Evolutionary conservation across 2,113 vertebrate species (phyloP).

Genomic region (Odobenus rosmarus): DNA sequence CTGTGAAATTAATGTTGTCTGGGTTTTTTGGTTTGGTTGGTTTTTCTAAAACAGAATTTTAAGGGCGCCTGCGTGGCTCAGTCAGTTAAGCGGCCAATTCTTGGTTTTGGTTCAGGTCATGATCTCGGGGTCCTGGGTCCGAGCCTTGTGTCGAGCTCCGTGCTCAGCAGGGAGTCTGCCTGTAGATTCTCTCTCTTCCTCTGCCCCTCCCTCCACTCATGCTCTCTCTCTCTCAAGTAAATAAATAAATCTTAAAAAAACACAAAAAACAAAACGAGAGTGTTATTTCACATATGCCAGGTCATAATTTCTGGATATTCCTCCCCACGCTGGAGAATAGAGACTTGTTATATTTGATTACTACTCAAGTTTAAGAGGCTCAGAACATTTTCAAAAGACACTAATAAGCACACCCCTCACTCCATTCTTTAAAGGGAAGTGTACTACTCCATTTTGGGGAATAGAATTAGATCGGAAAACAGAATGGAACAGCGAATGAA

Average conservation of each 20-base stretch:
- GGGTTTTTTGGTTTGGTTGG: background rate
- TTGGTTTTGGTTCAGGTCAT: background rate
- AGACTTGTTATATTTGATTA: background rate
- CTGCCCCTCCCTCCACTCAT: background rate
- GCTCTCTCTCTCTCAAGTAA: background rate
- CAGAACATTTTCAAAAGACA: background rate
- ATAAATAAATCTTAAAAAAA: background rate
- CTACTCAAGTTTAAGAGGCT: background rate
- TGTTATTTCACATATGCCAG: background rate
- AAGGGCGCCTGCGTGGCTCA: background rate
- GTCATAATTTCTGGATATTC: background rate
- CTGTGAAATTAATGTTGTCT: background rate
- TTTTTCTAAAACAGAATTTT: background rate
- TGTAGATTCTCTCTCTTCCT: background rate
- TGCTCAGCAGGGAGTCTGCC: background rate
- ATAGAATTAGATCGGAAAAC: background rate
- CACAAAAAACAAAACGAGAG: too few species aligned
- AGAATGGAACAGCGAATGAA: background rate
- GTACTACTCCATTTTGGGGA: background rate
- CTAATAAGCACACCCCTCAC: background rate
- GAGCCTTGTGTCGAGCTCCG: background rate
- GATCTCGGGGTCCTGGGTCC: background rate
- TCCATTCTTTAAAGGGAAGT: background rate
- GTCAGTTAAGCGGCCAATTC: background rate
- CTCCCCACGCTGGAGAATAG: background rate